Conservation (phyloP, 2,888 invertebrate species). For the Parelbella ahira region DNA sequence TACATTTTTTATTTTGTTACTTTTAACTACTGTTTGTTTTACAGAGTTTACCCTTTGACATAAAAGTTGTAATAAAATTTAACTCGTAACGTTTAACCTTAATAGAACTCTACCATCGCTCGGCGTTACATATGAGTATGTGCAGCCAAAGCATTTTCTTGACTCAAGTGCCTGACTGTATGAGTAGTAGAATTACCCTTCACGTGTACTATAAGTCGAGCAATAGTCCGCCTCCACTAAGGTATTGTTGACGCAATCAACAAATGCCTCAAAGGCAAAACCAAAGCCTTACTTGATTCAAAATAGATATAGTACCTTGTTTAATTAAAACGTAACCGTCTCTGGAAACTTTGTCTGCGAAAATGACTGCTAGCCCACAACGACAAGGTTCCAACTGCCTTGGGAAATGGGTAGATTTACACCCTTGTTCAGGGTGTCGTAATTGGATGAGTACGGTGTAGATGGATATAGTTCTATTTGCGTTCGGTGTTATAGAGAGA, state of each 20-base stretch:
- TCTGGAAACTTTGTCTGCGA: conserved; percentile 20
- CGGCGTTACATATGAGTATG: no score
- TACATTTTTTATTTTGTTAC: no score
- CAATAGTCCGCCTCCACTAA: conserved; percentile 1
- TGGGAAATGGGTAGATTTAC: conserved; percentile 34
- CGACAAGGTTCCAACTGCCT: conserved; percentile 37
- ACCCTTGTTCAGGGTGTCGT: conserved; percentile 34
- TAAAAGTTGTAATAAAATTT: no score
- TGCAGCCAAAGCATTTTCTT: no score
- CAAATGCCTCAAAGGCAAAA: conserved; percentile 22
- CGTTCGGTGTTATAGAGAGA: conserved; percentile 31
- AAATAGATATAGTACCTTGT: conserved; percentile 29
- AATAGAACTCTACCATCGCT: no score
- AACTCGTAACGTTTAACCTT: no score
- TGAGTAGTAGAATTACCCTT: no score
- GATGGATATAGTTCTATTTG: conserved; percentile 33
- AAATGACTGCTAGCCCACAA: conserved; percentile 30
- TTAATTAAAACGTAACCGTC: conserved; percentile 30
- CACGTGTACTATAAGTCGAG: no score
- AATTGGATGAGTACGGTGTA: conserved; percentile 34
- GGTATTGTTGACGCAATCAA: conserved; percentile 25
- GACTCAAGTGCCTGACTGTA: no score
- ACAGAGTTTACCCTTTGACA: no score
- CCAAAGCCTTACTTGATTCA: conserved; percentile 23
- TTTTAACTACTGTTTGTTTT: no score